Base-by-base conservation (phyloP, 1,140 invertebrate species). In the Argopecten irradians region DNA sequence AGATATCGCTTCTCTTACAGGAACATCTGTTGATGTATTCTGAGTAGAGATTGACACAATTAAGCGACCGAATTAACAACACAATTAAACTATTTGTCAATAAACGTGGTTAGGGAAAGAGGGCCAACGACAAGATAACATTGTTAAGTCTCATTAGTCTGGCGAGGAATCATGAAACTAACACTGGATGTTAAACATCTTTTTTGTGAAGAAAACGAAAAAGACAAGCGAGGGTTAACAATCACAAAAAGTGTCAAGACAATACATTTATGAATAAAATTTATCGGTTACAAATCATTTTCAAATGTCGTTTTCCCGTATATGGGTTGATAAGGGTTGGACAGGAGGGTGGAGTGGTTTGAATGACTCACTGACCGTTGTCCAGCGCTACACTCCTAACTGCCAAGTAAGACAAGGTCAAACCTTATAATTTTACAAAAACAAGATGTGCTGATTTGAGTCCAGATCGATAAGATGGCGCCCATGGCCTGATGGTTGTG, bases 351-450 rank as follows among this genome's bases (percentile, higher is more conserved):
- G 55, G 55, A 55, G n/a, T 71, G n/a, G 55, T 28, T 22, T 8
- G n/a, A 55, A 11, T 55, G 14, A 22, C n/a, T 71, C 1, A 71
- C 22, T 1, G 16, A 71, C 55, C 16, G 7, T 0, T 28, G 14
- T 71, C 55, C 55, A 71, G n/a, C 28, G 22, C 55, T 28, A 71
- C 0, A n/a, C 22, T 16, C 8, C 8, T 71, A 5, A 71, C 1
- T 28, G 28, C 43, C 22, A 16, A 19, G 13, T 3, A 71, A n/a
- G 22, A 28, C 55, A 71, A n/a, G 55, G 55, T 71, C 55, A 71
- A 71, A 71, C 55, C 55, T 71, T n/a, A 71, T 71, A 71, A 71
- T 71, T 71, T 71, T 71, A 71, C 55, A 71, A 71, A 46, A 71
- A 71, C 55, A 71, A 71, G 55, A 71, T 71, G 55, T 71, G 55